phyloP scores from a whole-genome alignment of 2,113 vertebrate species.

The Colinus virginianus region DNA sequence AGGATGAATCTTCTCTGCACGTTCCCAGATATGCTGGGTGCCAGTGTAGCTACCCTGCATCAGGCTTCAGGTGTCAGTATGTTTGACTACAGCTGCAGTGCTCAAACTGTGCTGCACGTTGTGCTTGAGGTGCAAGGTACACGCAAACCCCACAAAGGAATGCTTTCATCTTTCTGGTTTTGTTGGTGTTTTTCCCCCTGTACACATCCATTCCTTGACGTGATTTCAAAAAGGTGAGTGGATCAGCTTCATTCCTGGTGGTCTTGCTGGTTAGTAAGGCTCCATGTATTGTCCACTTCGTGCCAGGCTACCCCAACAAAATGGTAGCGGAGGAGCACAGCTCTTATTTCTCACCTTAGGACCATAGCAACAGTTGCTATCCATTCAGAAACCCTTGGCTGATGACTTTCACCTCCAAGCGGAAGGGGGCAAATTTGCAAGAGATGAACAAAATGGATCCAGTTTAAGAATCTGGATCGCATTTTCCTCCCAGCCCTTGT shows the following conservation, averaged over 20 bases:
- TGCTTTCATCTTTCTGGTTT: background rate
- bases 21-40: background rate
- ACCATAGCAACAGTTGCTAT: rapidly evolving
- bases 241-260: background rate
- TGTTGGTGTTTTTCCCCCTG: background rate
- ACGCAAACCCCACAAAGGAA: background rate
- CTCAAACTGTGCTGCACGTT: background rate
- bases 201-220: background rate
- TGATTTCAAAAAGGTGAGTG: background rate
- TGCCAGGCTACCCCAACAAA: background rate
- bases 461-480: background rate
- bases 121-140: constrained; percentile 14
- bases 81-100: background rate
- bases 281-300: background rate
- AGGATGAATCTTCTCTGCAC: background rate
- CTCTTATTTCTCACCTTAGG: background rate
- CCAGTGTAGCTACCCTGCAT: background rate
- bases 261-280: background rate
- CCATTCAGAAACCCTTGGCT: background rate
- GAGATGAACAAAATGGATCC: background rate
- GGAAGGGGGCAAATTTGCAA: background rate
- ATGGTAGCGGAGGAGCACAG: background rate
- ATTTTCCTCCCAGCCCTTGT: background rate
- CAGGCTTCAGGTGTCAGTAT: constrained; percentile 18
- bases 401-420: background rate